Base-by-base conservation (phyloP, 2,888 invertebrate species). In the Heliconius sara region DNA sequence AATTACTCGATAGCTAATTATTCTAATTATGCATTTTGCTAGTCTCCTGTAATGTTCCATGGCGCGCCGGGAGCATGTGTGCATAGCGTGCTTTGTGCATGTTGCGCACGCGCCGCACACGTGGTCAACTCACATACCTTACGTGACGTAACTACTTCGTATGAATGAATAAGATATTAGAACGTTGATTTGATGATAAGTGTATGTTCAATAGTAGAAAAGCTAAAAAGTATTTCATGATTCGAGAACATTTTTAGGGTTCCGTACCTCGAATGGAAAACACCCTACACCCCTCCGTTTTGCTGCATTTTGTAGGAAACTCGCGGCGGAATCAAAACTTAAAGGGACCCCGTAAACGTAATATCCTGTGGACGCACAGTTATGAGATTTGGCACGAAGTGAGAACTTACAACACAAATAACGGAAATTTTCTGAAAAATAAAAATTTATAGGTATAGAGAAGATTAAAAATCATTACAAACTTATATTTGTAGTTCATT, bases 51-150 rank as follows among this genome's bases (percentile, higher is more conserved):
- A 30, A 76, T 77, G 76, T 89, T 89, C 83, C 87, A 85, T 79
- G 85, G 75, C 57, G 79, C 81, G 84, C 82, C 84, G 43, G 82
- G 81, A 43, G 83, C 83, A 86, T 87, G 87, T 87, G 88, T 80
- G 60, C 68, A 79, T 80, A 80, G 88, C 92, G 87, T 90, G 89
- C 76, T 34, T 47, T 71, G 71, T 77, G 85, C 89, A 90, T 92
- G 93, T 73, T 70, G 81, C 80, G 84, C 93, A 92, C 89, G 92
- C 88, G 88, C 81, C n/a, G 2, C 6, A 19, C 89, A 86, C 94
- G 91, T 92, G 94, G 22, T 76, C 65, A 75, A 60, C 79, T 79
- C 83, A 19, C 84, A 85, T 78, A 39, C 9, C 34, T 39, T 39
- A 75, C 78, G 73, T 76, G 82, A 82, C 82, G 83, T 83, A 84